Conservation (phyloP, 2,888 invertebrate genomes). For the Crossocerus cetratus region DNA sequence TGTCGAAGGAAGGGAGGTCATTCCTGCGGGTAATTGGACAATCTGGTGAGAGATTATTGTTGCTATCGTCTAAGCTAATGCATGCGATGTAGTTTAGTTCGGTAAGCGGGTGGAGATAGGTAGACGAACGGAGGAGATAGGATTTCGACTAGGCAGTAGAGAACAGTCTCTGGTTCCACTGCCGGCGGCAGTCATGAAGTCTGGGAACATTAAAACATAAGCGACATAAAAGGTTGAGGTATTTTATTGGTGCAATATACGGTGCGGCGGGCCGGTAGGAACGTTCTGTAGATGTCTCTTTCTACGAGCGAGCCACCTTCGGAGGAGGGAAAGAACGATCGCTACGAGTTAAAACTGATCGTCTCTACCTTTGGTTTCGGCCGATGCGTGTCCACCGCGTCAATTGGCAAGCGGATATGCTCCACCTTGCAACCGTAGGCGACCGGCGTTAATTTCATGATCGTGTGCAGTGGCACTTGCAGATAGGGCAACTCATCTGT, state of each 20-base stretch:
- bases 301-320: conserved; percentile 18
- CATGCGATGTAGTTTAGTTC: conserved; percentile 38
- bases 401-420: conserved; percentile 92
- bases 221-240: conserved; percentile 45
- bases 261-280: conserved; percentile 35
- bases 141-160: conserved; percentile 41
- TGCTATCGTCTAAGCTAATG: conserved; percentile 12
- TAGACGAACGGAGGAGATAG: conserved; percentile 26
- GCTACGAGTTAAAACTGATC: conserved; percentile 62
- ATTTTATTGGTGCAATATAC: conserved; percentile 58
- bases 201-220: conserved; percentile 63
- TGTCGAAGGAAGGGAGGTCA: too few species aligned
- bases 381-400: conserved; percentile 97
- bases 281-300: conserved; percentile 10
- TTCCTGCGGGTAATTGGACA: too few species aligned
- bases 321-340: conserved; percentile 35
- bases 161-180: conserved; percentile 39
- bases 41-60: too few species aligned
- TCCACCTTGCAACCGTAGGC: conserved; percentile 99
- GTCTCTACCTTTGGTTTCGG: conserved; percentile 88
- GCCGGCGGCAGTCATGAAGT: conserved; percentile 41
- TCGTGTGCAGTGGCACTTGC: conserved; percentile 94
- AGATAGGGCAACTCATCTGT: conserved; percentile 93
- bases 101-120: conserved; percentile 27
- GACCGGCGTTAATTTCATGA: conserved; percentile 97